These are phyloP conservation scores for Yasuhikotakia modesta DNA, from an alignment of 2,797 vertebrate genomes.

Conservation along the genomic window DNA sequence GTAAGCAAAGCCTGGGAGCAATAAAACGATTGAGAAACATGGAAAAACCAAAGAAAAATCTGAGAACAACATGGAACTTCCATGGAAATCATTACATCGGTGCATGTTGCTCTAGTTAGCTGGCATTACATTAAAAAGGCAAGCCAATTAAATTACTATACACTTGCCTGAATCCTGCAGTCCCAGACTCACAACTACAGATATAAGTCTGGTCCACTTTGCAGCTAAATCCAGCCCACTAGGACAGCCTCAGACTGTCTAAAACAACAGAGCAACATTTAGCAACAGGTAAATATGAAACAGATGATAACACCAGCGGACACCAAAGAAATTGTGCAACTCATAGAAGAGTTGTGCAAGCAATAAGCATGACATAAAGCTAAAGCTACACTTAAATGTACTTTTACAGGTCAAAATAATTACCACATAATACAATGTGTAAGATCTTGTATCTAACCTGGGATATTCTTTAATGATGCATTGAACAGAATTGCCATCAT, in stretches of 20 bases:
- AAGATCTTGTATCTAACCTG: background rate
- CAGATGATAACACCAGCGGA: no score
- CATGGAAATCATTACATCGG: background rate
- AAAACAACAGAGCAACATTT: no score
- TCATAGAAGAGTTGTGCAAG: no score
- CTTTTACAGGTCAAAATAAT: background rate
- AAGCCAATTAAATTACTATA: constrained; percentile 3
- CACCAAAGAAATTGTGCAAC: no score
- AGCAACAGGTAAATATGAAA: no score
- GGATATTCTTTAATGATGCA: background rate
- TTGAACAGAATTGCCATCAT: background rate
- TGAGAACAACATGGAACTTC: background rate
- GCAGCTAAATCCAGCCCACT: no score
- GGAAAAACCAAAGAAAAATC: background rate
- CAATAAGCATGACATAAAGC: no score
- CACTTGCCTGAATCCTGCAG: no score
- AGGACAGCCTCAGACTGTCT: no score
- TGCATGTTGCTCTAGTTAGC: background rate
- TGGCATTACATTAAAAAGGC: background rate
- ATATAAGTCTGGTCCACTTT: no score
- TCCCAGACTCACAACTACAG: no score
- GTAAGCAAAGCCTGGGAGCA: constrained; percentile 34
- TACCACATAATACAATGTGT: no score
- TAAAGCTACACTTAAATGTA: background rate
- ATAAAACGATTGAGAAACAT: background rate